Evolutionary conservation across 2,888 invertebrate species (phyloP), one percentile per base, ranked within the genome.

Genomic region (Onthophagus sagittarius): DNA sequence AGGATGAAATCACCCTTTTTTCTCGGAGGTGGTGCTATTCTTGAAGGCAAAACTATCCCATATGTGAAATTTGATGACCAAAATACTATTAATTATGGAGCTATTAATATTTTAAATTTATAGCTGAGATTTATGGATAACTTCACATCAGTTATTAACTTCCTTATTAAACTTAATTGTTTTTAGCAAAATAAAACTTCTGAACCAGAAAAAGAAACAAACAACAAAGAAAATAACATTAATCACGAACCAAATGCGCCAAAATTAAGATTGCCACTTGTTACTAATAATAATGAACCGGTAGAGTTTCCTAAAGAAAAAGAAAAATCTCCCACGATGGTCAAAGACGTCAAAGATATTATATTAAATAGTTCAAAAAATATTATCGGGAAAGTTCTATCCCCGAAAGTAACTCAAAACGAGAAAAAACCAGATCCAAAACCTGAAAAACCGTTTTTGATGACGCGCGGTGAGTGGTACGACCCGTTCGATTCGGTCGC

Each of bases 401-500:
- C 94, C 0, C 94, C 94, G 0, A 89, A 90, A 0, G 90, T 90
- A 83, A 93, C 93, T 78, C 91, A 91, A 82, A 73, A 79, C 77
- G 74, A 80, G 80, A 72, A 86, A 83, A 81, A 88, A 86, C 75
- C 69, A 15, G 75, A 86, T 85, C 82, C 86, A 85, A 80, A 76
- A 74, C 77, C 69, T 67, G 72, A 82, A 69, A 85, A 85, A 77
- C 84, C 84, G 2, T 77, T 82, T 79, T 86, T 95, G 78, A 95
- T 96, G 95, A 95, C 95, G 0, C 89, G 94, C 77, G 90, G 94
- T 72, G 94, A 96, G 84, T 87, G 94, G 77, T 92, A 92, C 5
- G 96, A 97, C 86, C 96, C 96, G 0, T 95, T 96, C 85, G 96
- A 95, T 70, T 96, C 96, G 32, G 95, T 96, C 81, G 95, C 95